Base-by-base conservation (phyloP, 2,113 vertebrate species). In the Typhlomys cinereus region DNA sequence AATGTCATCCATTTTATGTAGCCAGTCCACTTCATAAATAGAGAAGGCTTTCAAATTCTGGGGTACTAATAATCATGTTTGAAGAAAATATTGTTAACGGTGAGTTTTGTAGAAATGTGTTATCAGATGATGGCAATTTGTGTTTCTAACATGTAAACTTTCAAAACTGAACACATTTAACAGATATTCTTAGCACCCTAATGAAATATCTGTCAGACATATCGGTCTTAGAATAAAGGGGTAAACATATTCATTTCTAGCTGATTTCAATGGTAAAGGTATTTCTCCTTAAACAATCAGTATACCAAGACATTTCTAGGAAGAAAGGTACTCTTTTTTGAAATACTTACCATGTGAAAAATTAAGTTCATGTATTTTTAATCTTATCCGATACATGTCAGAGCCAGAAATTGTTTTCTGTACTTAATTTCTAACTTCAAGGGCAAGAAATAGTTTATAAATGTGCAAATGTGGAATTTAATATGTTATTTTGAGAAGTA, bases 361-460 rank as follows among this genome's bases (percentile, higher is more conserved):
- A 17, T 64, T 69, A 66, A 83, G 8, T 29, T 85, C 18, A 74
- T 14, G 12, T 2, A 66, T 31, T 87, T 92, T 94, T 50, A n/a
- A 75, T 21, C 5, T 64, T 39, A 74, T 57, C 7, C 6, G 46
- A 73, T 50, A 4, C 8, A 88, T 39, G 34, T 74, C 8, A 80
- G 85, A 73, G 8, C 44, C 34, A 34, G 64, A 87, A 84, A 41
- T 66, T 59, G 15, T 71, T 8, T 73, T 57, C 27, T 4, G 25
- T 44, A 20, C 79, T 87, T 93, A 70, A 82, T 85, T 78, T 89
- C 52, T 70, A 91, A 74, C 74, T 85, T 23, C 11, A 62, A 70
- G 10, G 2, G 36, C 29, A 71, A 92, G 5, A 21, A 0, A 44
- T 62, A 1, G 34, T 54, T 78, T 62, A 70, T 29, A 91, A 80